Conservation (phyloP, 2,113 vertebrate genomes). For the Mesitornis unicolor region DNA sequence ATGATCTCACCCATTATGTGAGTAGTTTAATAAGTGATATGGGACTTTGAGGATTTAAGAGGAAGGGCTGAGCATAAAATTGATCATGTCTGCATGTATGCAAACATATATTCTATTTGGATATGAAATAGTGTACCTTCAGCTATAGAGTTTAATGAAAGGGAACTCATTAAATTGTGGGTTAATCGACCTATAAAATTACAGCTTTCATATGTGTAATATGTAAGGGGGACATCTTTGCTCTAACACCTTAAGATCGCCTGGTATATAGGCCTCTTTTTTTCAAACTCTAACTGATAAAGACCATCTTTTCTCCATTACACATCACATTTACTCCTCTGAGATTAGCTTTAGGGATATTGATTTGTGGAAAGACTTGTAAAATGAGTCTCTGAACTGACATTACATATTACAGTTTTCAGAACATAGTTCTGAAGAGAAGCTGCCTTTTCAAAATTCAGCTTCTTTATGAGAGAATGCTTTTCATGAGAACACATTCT, state of each 20-base stretch:
- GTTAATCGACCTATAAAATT: background rate
- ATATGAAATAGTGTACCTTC: background rate
- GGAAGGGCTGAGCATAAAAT: background rate
- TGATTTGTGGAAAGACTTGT: background rate
- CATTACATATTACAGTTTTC: background rate
- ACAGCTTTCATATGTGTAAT: background rate
- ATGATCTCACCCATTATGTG: fast-evolving
- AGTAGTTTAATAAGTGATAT: background rate
- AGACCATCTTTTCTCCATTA: background rate
- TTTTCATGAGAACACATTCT: background rate
- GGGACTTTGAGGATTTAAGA: background rate
- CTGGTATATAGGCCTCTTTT: background rate
- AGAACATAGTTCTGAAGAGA: background rate
- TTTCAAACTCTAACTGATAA: background rate
- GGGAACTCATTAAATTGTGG: background rate
- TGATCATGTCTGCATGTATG: background rate
- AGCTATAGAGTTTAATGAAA: background rate
- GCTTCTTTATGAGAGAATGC: background rate
- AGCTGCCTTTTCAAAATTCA: background rate
- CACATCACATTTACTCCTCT: background rate
- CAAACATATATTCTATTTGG: background rate
- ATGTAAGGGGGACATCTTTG: background rate
- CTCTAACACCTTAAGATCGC: background rate
- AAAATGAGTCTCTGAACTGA: background rate
- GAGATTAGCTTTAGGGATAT: background rate